Evolutionary conservation across 2,888 invertebrate species (phyloP).

Genomic region (Acleris emargana): DNA sequence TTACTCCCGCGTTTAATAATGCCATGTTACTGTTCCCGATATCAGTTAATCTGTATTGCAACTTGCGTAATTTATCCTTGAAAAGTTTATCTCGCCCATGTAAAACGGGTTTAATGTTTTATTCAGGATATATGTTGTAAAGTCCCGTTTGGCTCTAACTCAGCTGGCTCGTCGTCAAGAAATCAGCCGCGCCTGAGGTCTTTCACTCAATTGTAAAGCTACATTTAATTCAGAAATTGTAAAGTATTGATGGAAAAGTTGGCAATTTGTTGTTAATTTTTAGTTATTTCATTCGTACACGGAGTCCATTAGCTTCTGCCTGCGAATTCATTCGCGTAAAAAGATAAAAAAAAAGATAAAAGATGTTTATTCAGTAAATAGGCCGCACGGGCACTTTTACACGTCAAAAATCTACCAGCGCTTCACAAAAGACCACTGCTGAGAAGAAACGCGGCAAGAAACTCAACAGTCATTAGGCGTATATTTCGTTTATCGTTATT

Average conservation of each 20-base stretch:
- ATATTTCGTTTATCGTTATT: no score
- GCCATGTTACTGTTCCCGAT: background rate
- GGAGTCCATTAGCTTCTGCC: no score
- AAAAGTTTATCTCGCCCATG: conserved; percentile 14
- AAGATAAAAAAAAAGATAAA: no score
- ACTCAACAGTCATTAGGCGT: no score
- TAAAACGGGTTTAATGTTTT: conserved; percentile 14
- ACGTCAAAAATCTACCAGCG: no score
- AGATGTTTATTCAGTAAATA: no score
- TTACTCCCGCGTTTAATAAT: no score
- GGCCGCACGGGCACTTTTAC: no score
- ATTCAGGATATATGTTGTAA: conserved; percentile 23
- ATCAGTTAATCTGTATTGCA: background rate
- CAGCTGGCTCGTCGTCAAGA: conserved; percentile 13
- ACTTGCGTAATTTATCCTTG: background rate
- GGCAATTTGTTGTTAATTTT: background rate
- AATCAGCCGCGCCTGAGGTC: conserved; percentile 14
- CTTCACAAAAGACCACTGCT: no score
- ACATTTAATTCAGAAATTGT: background rate
- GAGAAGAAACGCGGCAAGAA: no score
- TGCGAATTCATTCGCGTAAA: no score
- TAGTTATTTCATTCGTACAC: background rate
- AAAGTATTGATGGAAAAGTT: background rate
- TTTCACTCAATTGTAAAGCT: conserved; percentile 3
- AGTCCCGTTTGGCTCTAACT: conserved; percentile 16